Evolutionary conservation across 1,140 invertebrate genomes (phyloP).

Genomic region (Bombus difficillimus): DNA sequence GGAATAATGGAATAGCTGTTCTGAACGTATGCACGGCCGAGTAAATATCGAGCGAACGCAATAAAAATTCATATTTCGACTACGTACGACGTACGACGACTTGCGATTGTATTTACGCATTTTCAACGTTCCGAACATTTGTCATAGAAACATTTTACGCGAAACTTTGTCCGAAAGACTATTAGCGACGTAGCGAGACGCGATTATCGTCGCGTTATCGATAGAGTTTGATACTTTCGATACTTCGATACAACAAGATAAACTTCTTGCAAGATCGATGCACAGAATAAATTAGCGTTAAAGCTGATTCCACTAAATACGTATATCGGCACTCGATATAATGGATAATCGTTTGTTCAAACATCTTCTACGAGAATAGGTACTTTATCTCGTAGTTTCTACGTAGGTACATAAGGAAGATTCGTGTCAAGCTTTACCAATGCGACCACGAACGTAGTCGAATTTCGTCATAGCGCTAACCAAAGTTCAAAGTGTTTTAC

Average conservation of each 20-base stretch:
- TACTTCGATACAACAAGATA: fast-evolving
- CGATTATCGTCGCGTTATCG: background rate
- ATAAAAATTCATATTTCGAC: background rate
- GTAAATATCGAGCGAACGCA: background rate
- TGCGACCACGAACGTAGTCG: fast-evolving
- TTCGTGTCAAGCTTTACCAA: background rate
- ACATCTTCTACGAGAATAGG: background rate
- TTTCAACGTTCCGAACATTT: background rate
- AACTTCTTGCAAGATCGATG: background rate
- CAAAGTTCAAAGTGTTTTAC: background rate
- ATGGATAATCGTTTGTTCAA: background rate
- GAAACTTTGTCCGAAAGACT: too few species aligned
- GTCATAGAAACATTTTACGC: background rate
- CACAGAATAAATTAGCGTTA: background rate
- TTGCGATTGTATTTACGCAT: background rate
- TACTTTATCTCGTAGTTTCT: too few species aligned
- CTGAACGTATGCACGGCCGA: background rate
- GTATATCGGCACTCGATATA: background rate
- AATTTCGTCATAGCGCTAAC: background rate
- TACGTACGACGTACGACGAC: background rate
- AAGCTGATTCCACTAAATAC: background rate
- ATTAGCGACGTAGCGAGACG: fast-evolving
- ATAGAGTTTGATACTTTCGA: too few species aligned
- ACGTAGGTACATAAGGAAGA: too few species aligned
- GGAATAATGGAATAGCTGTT: background rate